Evolutionary conservation across 2,888 invertebrate genomes (phyloP), one percentile per base, ranked within the genome.

Genomic region (Drosophila eohydei): DNA sequence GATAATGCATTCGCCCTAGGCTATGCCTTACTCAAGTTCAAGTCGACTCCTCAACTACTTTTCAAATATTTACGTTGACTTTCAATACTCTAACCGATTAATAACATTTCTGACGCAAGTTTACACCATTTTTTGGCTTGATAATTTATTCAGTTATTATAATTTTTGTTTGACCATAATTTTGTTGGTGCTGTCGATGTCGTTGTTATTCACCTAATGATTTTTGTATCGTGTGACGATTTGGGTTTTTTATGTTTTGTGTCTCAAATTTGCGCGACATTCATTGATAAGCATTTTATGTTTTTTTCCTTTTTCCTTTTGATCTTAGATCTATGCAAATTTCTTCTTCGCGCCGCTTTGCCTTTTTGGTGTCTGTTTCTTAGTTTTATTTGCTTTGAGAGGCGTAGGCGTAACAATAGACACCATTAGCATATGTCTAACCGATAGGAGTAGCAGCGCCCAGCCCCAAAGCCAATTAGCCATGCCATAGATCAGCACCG

Each of bases 331-430:
- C 50, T 83, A 88, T 83, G 88, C 74, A 77, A 70, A 83, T 84
- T 81, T 66, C 38, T 61, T 67, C 46, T 16, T 4, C 9, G 41
- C 7, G 26, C 41, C 64, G 48, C 50, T 72, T 54, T 51, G 55
- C 61, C 43, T 57, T 41, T 34, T 61, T 44, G 66, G 52, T 54
- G n/a, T 54, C 16, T 54, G 54, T 40, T 40, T 52, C 52, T 50
- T 34, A 3, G 51, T 70, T 60, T 48, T 50, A 66, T 65, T 61
- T 59, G 4, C 14, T 52, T 36, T 14, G 55, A 32, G 40, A n/a
- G 41, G 83, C 56, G 84, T 87, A 76, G 84, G 84, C 87, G 87
- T 86, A 89, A 83, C 78, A 84, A 89, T 61, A 78, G 89, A 78
- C 83, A 86, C 78, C 71, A 88, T 84, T 84, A 80, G 87, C 81